These are phyloP conservation scores for Spilogale gracilis DNA, from an alignment of 2,113 vertebrate species.

Conservation along the genomic window DNA sequence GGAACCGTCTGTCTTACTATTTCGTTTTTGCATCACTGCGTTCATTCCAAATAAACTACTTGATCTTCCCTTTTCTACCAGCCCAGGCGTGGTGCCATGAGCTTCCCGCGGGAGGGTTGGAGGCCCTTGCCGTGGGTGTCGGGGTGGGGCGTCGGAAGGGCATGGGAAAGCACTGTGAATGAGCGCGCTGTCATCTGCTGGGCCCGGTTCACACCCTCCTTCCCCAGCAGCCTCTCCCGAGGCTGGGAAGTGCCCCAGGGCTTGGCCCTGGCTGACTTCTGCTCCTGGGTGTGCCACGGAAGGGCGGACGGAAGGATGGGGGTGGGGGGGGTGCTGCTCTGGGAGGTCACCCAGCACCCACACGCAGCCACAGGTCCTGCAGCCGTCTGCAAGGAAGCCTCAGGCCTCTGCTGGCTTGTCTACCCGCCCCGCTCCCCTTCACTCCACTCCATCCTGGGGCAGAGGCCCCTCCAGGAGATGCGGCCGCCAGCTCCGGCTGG, in stretches of 20 bases:
- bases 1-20: slow-evolving; percentile 86
- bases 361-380: not conserved
- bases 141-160: not conserved
- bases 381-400: not conserved
- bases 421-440: rapidly evolving
- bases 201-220: not conserved
- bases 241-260: not conserved
- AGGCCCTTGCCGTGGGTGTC: rapidly evolving
- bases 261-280: not conserved
- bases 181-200: not conserved
- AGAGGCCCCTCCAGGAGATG: rapidly evolving
- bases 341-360: not conserved
- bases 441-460: not conserved
- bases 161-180: not conserved
- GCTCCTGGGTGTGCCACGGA: not conserved
- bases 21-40: slow-evolving; percentile 84
- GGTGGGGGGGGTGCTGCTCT: not conserved
- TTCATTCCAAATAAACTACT: slow-evolving; percentile 88
- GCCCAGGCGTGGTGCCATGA: slow-evolving; percentile 40
- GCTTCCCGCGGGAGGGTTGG: not conserved
- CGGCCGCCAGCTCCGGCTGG: not conserved
- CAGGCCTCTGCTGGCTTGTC: not conserved
- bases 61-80: slow-evolving; percentile 83
- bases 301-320: not conserved
- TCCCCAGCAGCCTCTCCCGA: not conserved